Evolutionary conservation across 2,888 invertebrate species (phyloP), one percentile per base, ranked within the genome.

Genomic region (Cartodere bifasciata): DNA sequence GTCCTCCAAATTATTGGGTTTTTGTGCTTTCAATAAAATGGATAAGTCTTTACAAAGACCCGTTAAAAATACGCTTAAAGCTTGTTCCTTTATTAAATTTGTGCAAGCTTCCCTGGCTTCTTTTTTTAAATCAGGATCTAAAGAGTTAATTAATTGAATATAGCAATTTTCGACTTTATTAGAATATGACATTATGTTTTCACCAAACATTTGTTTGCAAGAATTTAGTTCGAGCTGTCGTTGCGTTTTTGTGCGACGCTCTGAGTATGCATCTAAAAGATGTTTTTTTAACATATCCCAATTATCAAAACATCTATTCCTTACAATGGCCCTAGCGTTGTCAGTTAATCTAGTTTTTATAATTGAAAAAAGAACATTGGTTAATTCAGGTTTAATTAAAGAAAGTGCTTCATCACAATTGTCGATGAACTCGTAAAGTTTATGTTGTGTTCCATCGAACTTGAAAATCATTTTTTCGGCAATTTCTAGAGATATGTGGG

Each of bases 1-100:
- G 5, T 49, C 46, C 34, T 47, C 45, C n/a, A 50, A 36, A 2
- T 36, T 34, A 12, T 20, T 28, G 5, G 44, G 47, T 40, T 39
- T 48, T 40, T 47, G 48, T 4, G 49, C 46, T 37, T 47, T 51
- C 13, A 52, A 38, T 28, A 50, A 37, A 29, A 50, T 39, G 5
- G 43, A 37, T 6, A 52, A 30, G 28, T 51, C 45, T 34, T 40
- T 44, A 23, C 39, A 34, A 34, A 52, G 38, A 11, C 49, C 49
- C 29, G 39, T 45, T 3, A 50, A 38, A 35, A 51, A 52, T 29
- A 47, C 46, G 23, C 45, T 47, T 24, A 47, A 29, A 4, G 49
- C 47, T 44, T 51, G 47, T 14, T 35, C 42, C 41, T 47, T 46
- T 29, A 47, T 32, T 35, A 49, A 31, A 26, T 46, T 41, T n/a